Evolutionary conservation across 2,888 invertebrate genomes (phyloP), one percentile per base, ranked within the genome.

Genomic region (Macaria notata): DNA sequence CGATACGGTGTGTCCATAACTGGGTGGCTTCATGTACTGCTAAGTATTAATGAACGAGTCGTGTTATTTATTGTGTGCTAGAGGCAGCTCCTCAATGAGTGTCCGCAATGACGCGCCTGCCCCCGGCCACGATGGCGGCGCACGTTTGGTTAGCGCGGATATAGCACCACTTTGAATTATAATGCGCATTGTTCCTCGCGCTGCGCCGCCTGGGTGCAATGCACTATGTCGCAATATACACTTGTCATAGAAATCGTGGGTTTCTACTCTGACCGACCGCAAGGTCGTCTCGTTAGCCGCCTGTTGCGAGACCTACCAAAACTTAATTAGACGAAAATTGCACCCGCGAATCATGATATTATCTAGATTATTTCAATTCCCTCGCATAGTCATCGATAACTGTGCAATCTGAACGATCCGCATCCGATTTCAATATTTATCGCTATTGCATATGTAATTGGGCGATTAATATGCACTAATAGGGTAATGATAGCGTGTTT

Each of bases 131-230:
- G 78, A 77, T 76, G 78, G 75, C 73, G 75, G 73, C 73, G 78
- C 84, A 85, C 84, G 88, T 84, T 86, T 81, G 80, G 81, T 76
- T 73, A 78, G 88, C 83, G 77, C 88, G 87, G 88, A 88, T 88
- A 88, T 86, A 86, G 83, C 84, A 83, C 83, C 84, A 83, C 81
- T 83, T 87, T 83, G 87, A 88, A 90, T 90, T 84, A 86, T 87
- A 91, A 90, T 89, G 88, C 81, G 87, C 84, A 89, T 89, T 89
- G 90, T 90, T 88, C 81, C 74, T 77, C 78, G 79, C 76, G 69
- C 73, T 75, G 76, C 77, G 78, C 78, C 78, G 80, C 75, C 76
- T 78, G 84, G 81, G 90, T 88, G 90, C 89, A 89, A 85, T 87
- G 91, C 85, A 88, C 89, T 84, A 75, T 81, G 77, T 70, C 82